A percentile compares a stretch with the other conserved stretches of the same genome.
Evolutionary conservation across 2,888 invertebrate species (phyloP).

Genomic region (Deroplatys truncata): DNA sequence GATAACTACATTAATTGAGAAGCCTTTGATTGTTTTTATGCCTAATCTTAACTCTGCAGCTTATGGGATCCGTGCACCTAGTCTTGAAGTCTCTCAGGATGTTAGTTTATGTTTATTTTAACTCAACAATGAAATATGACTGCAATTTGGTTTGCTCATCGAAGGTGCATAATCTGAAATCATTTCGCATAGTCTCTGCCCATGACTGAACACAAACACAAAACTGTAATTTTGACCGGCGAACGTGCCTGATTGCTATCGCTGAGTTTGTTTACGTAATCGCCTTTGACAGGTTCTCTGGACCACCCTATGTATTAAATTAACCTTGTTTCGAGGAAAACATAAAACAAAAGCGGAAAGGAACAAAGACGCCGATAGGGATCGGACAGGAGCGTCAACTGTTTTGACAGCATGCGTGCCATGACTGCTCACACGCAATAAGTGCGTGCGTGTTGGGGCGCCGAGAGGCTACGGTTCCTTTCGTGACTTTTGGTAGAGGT

Average conservation of each 20-base stretch:
- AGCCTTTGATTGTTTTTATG: too few species aligned
- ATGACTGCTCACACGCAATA: background rate
- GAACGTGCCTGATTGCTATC: background rate
- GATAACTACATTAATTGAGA: too few species aligned
- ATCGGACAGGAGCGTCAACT: background rate
- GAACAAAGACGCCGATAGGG: background rate
- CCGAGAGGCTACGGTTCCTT: background rate
- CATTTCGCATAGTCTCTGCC: background rate
- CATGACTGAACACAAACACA: background rate
- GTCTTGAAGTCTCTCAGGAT: too few species aligned
- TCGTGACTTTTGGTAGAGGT: background rate
- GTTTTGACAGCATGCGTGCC: background rate
- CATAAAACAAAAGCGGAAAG: background rate
- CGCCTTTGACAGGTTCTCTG: background rate
- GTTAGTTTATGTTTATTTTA: too few species aligned
- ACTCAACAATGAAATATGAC: too few species aligned
- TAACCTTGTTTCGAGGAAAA: background rate
- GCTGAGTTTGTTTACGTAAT: background rate
- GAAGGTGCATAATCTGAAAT: background rate
- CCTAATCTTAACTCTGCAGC: too few species aligned
- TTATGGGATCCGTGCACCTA: too few species aligned
- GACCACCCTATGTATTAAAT: background rate
- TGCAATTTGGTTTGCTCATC: too few species aligned
- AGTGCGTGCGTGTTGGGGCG: background rate
- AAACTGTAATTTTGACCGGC: background rate